Percentiles rank a stretch among this genome's conserved stretches.
Conservation (phyloP, 2,888 invertebrate species). For the Meiosimyza decipiens region DNA sequence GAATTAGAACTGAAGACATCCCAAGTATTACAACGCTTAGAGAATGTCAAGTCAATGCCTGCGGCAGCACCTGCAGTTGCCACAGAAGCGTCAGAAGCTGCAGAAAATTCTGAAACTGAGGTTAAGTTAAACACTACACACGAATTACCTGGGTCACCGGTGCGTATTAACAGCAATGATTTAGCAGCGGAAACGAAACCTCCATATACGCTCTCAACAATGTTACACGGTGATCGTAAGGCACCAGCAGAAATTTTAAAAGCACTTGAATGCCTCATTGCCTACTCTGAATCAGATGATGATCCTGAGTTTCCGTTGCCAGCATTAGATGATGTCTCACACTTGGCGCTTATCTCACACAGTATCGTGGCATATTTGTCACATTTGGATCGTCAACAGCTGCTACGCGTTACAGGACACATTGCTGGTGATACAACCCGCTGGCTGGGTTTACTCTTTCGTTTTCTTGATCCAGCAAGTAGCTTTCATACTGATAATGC, state of each 20-base stretch:
- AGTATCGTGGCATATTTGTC: conserved; percentile 88
- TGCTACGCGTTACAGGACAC: conserved; percentile 82
- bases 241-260: conserved; percentile 68
- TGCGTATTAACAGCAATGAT: conserved; percentile 28
- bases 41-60: conserved; percentile 69
- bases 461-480: conserved; percentile 80
- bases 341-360: conserved; percentile 83
- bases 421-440: conserved; percentile 86
- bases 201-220: conserved; percentile 44
- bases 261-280: conserved; percentile 73
- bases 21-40: conserved; percentile 77
- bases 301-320: conserved; percentile 72
- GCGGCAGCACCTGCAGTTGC: conserved; percentile 61
- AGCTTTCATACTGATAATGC: conserved; percentile 90
- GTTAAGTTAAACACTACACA: conserved; percentile 7
- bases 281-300: conserved; percentile 73
- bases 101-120: background rate
- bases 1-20: conserved; percentile 79
- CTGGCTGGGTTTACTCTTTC: conserved; percentile 89
- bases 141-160: conserved; percentile 2
- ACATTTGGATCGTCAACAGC: conserved; percentile 81
- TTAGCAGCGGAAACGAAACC: conserved; percentile 28
- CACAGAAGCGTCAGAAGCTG: conserved; percentile 39
- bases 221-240: conserved; percentile 70
- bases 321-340: conserved; percentile 72